A percentile compares a stretch with the other conserved stretches of the same genome.
Conservation (phyloP, 2,888 invertebrate genomes). For the Dicyrtomina minuta region DNA sequence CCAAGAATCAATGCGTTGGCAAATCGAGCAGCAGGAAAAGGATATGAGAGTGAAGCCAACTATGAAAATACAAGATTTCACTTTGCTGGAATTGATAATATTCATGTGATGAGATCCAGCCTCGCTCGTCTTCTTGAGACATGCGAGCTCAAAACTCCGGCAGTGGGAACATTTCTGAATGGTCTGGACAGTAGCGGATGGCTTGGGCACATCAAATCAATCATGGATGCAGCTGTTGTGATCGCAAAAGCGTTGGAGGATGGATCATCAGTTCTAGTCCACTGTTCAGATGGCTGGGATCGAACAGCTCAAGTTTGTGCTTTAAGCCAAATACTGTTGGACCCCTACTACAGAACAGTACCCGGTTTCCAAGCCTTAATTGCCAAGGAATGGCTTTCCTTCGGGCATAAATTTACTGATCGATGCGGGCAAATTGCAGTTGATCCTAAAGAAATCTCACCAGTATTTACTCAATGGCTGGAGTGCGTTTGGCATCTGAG, state of each 20-base stretch:
- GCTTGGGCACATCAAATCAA: conserved; percentile 87
- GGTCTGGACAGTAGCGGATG: conserved; percentile 93
- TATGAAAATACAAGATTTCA: conserved; percentile 98
- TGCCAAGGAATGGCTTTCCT: conserved; percentile 95
- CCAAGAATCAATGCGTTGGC: conserved; percentile 99
- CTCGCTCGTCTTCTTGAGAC: conserved; percentile 88
- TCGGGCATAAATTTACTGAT: conserved; percentile 94
- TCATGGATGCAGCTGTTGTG: conserved; percentile 84
- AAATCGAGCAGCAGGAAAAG: conserved; percentile 97
- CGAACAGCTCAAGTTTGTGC: conserved; percentile 98
- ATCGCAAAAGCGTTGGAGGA: conserved; percentile 72
- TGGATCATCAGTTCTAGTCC: conserved; percentile 90
- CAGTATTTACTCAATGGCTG: conserved; percentile 90
- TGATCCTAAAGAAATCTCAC: conserved; percentile 81
- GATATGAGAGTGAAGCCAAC: conserved; percentile 97
- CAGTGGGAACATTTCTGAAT: conserved; percentile 86
- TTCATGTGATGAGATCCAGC: conserved; percentile 96
- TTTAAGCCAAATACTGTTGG: conserved; percentile 82
- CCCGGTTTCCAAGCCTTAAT: conserved; percentile 92
- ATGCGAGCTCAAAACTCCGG: conserved; percentile 76
- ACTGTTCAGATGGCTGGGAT: conserved; percentile 99
- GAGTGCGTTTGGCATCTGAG: conserved; percentile 90
- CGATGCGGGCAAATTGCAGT: conserved; percentile 84
- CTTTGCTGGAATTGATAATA: conserved; percentile 98
- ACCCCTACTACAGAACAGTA: conserved; percentile 94